Conservation (phyloP, 2,113 vertebrate species). For the Cygnus buccinator region DNA sequence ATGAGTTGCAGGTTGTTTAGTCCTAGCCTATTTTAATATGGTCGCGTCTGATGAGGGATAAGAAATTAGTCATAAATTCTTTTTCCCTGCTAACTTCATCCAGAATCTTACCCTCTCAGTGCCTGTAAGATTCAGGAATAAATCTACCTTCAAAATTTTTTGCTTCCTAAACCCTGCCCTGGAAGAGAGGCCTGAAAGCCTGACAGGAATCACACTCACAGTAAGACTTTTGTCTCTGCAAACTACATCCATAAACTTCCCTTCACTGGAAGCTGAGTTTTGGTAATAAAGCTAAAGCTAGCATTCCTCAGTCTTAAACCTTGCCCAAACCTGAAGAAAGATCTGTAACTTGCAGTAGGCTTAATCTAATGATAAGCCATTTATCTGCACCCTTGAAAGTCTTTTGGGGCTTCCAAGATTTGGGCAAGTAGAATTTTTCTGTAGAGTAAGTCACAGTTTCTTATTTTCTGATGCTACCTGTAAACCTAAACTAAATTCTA, state of each 20-base stretch:
- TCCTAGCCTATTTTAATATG: conserved; percentile 31
- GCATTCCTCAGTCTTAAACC: background rate
- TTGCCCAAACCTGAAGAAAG: background rate
- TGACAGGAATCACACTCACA: background rate
- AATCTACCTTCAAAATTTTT: background rate
- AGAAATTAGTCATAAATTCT: conserved; percentile 14
- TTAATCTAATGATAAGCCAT: background rate
- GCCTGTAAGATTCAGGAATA: background rate
- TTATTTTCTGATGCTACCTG: background rate
- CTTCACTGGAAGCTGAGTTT: background rate
- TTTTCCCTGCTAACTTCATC: background rate
- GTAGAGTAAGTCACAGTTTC: background rate
- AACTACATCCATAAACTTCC: background rate
- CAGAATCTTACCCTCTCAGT: background rate
- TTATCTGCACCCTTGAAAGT: background rate
- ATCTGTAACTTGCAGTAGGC: background rate
- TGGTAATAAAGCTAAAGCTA: background rate
- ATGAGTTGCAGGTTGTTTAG: conserved; percentile 28
- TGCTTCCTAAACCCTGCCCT: background rate
- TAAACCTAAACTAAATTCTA: background rate
- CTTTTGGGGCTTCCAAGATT: background rate
- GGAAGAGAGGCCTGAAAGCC: background rate
- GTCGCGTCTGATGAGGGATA: conserved; percentile 1
- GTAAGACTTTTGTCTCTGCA: background rate
- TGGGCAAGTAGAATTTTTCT: background rate